Conservation (phyloP, 2,888 invertebrate genomes). For the Netelia virgata region DNA sequence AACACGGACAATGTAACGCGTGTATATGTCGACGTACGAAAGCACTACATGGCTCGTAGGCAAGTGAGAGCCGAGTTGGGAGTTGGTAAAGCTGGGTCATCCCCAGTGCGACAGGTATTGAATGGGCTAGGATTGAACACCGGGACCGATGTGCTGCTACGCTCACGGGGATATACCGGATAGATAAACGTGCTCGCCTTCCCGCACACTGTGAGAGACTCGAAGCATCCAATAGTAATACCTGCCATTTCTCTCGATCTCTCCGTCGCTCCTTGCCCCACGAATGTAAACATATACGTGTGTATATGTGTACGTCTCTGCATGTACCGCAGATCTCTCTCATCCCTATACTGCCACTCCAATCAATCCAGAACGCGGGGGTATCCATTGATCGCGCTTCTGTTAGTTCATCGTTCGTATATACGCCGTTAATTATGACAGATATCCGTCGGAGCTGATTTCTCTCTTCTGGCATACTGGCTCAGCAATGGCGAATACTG, state of each 20-base stretch:
- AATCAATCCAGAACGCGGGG: constrained; percentile 63
- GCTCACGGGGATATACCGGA: constrained; percentile 50
- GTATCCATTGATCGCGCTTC: constrained; percentile 61
- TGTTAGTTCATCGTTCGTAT: constrained; percentile 66
- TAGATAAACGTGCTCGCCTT: constrained; percentile 68
- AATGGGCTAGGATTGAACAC: constrained; percentile 59
- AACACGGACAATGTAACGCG: not conserved
- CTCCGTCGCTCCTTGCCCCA: constrained; percentile 29
- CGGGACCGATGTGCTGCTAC: constrained; percentile 52
- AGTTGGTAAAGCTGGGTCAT: constrained; percentile 50
- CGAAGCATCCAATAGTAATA: constrained; percentile 48
- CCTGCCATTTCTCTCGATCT: constrained; percentile 58
- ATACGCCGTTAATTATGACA: constrained; percentile 62
- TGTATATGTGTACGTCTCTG: constrained; percentile 14
- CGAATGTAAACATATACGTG: constrained; percentile 7
- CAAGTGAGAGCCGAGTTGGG: constrained; percentile 36
- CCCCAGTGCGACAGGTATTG: constrained; percentile 57
- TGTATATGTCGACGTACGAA: constrained; percentile 1
- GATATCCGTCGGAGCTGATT: constrained; percentile 54
- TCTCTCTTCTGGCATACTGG: constrained; percentile 33
- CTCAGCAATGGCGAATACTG: constrained; percentile 1
- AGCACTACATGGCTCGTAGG: not conserved
- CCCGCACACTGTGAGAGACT: constrained; percentile 31
- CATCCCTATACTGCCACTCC: constrained; percentile 58
- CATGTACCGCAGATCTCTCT: constrained; percentile 20